These are phyloP conservation scores for Distichodus sexfasciatus DNA, from an alignment of 2,797 vertebrate genomes.

Conservation along the genomic window DNA sequence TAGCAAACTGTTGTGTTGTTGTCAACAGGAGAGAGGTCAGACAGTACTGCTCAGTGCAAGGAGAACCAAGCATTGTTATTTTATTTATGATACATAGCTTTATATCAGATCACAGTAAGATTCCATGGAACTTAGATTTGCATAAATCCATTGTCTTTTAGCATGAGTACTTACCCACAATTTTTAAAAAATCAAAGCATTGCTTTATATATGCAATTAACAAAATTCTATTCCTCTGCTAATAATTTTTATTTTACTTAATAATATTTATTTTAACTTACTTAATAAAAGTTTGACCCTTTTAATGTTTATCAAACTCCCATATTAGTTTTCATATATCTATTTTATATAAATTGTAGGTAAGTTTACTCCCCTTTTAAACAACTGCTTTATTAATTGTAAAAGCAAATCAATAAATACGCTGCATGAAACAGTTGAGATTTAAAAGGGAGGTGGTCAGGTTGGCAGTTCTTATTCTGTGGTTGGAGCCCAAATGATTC, in stretches of 20 bases:
- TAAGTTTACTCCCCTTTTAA: no score
- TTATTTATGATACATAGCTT: slow-evolving; percentile 12
- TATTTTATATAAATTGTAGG: no score
- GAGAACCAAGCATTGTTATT: background rate
- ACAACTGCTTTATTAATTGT: no score
- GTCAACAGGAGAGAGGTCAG: slow-evolving; percentile 20
- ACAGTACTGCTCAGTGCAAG: slow-evolving; percentile 15
- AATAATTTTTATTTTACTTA: background rate
- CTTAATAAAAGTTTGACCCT: no score
- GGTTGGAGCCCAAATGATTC: slow-evolving; percentile 42
- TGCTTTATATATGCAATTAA: no score
- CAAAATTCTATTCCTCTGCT: no score
- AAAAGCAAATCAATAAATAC: no score
- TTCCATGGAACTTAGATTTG: background rate
- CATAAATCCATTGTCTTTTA: no score
- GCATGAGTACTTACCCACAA: background rate
- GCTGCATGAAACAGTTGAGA: slow-evolving; percentile 4
- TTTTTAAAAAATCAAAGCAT: background rate
- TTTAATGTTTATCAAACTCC: no score
- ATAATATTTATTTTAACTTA: no score
- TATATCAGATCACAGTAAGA: slow-evolving; percentile 27
- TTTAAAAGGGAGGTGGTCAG: background rate
- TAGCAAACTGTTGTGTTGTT: slow-evolving; percentile 39
- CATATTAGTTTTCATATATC: no score
- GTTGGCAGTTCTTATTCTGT: slow-evolving; percentile 24